These are phyloP conservation scores for Diploptera punctata DNA, from an alignment of 2,888 invertebrate genomes.

Conservation along the genomic window DNA sequence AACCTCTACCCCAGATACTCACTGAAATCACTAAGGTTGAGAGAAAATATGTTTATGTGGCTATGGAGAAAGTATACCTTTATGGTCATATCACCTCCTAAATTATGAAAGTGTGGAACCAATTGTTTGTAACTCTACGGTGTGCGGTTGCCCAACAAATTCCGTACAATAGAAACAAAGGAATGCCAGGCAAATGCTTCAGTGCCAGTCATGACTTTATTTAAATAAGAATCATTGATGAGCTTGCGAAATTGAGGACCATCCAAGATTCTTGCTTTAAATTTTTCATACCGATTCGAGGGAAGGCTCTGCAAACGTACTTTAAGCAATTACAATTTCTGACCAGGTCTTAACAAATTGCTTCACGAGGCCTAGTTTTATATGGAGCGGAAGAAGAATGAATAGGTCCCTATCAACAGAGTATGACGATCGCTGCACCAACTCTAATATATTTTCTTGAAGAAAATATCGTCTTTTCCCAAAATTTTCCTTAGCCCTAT, in stretches of 20 bases:
- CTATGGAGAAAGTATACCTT: background rate
- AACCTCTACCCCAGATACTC: constrained; percentile 1
- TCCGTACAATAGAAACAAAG: background rate
- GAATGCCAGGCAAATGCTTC: background rate
- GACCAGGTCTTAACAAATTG: background rate
- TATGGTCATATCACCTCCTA: background rate
- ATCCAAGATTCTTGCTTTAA: constrained; percentile 9
- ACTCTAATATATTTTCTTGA: constrained; percentile 32
- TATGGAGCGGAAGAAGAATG: background rate
- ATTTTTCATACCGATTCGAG: background rate
- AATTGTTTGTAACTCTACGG: background rate
- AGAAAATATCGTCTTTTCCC: constrained; percentile 41
- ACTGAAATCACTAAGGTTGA: background rate
- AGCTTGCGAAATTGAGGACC: background rate
- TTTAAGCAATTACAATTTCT: constrained; percentile 1
- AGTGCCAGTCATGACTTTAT: background rate
- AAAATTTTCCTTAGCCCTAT: constrained; percentile 44
- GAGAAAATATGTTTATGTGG: background rate
- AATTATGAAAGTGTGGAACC: background rate
- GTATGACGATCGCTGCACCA: background rate
- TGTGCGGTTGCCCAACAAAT: background rate
- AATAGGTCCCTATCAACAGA: background rate
- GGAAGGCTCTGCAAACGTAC: background rate
- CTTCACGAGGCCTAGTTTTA: constrained; percentile 4
- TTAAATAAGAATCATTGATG: background rate